Base-by-base conservation (phyloP, 2,113 vertebrate species). In the Tragelaphus buxtoni region DNA sequence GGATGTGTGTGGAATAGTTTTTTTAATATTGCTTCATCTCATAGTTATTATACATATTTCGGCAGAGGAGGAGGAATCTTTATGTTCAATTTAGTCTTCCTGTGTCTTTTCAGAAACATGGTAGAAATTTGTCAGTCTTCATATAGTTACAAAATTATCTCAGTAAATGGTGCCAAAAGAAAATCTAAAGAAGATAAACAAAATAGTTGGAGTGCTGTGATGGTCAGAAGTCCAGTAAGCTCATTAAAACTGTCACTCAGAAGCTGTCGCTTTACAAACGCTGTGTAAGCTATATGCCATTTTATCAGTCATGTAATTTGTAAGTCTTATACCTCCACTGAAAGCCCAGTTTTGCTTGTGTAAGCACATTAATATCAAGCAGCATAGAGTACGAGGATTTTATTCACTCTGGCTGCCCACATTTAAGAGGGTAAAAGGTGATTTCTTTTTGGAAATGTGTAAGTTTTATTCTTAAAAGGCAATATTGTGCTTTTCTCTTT, bases 161-260 rank as follows among this genome's bases (percentile, higher is more conserved):
- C 92, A 97, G 65, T 90, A 95, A 96, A 16, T 90, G 74, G 88
- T 98, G 74, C 86, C 95, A 97, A 94, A 93, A 94, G 76, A 82
- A 97, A 90, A 82, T 65, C 42, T 84, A 45, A 87, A 22, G 49
- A 79, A 88, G 22, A 42, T 58, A 82, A 80, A 80, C 69, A 88
- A 92, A 94, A 88, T 61, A 74, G 89, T 56, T 69, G 28, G 24
- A 96, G 82, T 97, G 92, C 60, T 72, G 26, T 96, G 85, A 97
- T 94, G 90, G 76, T 95, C 97, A 95, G 94, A 90, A 97, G 60
- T 61, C 88, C 74, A 51, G 86, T 92, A 49, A 95, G 97, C 89
- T 92, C 51, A 76, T 69, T 98, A 90, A 90, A 95, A 90, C 47
- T 53, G 84, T 96, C 81, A 88, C 97, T 97, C 94, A 95, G 76